Evolutionary conservation across 2,797 vertebrate genomes (phyloP).

Genomic region (Loris lydekkerianus): DNA sequence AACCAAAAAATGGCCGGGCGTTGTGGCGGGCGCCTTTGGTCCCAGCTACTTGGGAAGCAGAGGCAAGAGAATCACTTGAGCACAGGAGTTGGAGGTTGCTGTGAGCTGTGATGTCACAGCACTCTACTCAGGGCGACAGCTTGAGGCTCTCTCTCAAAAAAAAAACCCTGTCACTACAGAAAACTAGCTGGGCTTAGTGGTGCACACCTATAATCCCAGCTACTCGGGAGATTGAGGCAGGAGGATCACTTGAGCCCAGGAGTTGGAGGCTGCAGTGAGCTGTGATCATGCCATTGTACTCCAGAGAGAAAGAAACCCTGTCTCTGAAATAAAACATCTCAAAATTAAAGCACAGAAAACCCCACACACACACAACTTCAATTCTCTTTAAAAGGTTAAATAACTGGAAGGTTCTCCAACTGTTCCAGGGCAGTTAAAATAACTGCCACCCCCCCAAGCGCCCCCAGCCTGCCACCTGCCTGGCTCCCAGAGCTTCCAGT

Average conservation of each 20-base stretch:
- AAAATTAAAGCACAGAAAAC: slow-evolving; percentile 37
- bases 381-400: slow-evolving; percentile 32
- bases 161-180: neutral
- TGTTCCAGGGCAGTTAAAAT: neutral
- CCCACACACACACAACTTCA: neutral
- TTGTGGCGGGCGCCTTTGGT: too few relatives aligned
- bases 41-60: too few relatives aligned
- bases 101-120: too few relatives aligned
- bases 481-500: slow-evolving; percentile 17
- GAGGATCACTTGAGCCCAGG: neutral
- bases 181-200: neutral
- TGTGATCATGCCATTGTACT: neutral
- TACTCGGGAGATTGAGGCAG: neutral
- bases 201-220: neutral
- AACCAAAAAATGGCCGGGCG: too few relatives aligned
- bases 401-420: neutral
- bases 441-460: neutral
- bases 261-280: neutral
- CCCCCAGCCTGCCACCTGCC: neutral
- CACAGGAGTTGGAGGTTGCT: too few relatives aligned
- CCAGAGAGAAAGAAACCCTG: neutral
- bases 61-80: too few relatives aligned
- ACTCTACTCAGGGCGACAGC: too few relatives aligned
- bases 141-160: too few relatives aligned
- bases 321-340: neutral